Base-by-base conservation (phyloP, 2,888 invertebrate genomes). In the Bembecia ichneumoniformis region DNA sequence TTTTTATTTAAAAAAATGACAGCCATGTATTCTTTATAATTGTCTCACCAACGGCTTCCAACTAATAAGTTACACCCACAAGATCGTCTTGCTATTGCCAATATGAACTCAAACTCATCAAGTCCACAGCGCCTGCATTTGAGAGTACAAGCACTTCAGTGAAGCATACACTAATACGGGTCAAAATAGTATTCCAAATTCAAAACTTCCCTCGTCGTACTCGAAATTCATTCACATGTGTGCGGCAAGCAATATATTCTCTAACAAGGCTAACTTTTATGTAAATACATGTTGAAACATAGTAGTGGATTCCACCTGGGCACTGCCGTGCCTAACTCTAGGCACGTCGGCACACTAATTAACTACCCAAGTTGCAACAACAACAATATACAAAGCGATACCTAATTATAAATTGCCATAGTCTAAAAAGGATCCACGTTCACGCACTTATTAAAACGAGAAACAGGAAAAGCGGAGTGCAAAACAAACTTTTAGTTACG, bases 241-340 rank as follows among this genome's bases (percentile, higher is more conserved):
- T 16, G 46, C 40, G 46, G 14, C 40, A 46, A 58, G 51, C 49
- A 47, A 52, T 54, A 52, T 51, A 64, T 65, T 66, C 64, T 66
- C 62, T 64, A 69, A 68, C 64, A 71, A 65, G 62, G 60, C 67
- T 66, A 74, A 74, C 72, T 74, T 74, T 76, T 75, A 74, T 71
- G 73, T 74, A 76, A 76, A 76, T 70, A 71, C 52, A 51, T 57
- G 61, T 63, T 14, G 67, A 66, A 63, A 66, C 64, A 65, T 43
- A 20, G 40, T n/a, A 40, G 40, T 13, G 40, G 13, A 40, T 40
- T 14, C 40, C 40, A 40, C 40, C 40, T 40, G 40, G 14, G 28
- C 28, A 28, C 44, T 7, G 44, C 17, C 11, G 17, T 15, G 28
- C 16, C 14, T 14, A 15, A 47, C 46, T 5, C 20, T 28, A 9